Percentiles rank a stretch among this genome's conserved stretches.
These are phyloP conservation scores for Axea sp. DNA, from an alignment of 2,888 invertebrate genomes.

Conservation along the genomic window DNA sequence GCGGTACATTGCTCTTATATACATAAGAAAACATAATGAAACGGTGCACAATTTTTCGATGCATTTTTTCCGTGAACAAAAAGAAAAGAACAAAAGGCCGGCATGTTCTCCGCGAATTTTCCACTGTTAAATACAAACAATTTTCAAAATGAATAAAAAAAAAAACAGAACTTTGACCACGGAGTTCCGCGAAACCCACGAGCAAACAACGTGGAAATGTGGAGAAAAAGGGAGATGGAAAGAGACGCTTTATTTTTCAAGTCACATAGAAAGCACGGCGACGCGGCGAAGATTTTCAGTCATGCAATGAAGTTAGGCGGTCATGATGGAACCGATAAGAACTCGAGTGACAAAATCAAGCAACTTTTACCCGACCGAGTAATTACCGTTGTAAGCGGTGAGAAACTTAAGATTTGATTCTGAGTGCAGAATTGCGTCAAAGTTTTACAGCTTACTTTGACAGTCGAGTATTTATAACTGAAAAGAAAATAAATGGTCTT, in stretches of 20 bases:
- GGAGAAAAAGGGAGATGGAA: no score
- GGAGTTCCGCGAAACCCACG: neutral
- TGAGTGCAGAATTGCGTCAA: conserved; percentile 48
- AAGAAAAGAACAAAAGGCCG: neutral
- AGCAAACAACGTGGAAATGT: neutral
- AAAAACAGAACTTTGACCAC: conserved; percentile 14
- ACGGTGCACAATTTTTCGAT: conserved; percentile 28
- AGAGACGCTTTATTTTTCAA: conserved; percentile 12
- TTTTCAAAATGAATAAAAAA: conserved; percentile 11
- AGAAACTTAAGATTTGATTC: conserved; percentile 54
- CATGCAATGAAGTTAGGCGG: conserved; percentile 35
- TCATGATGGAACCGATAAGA: conserved; percentile 26
- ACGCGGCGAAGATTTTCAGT: conserved; percentile 7
- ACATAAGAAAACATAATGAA: conserved; percentile 55
- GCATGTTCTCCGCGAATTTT: conserved; percentile 10
- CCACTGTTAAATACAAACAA: conserved; percentile 20
- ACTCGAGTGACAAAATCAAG: conserved; percentile 43
- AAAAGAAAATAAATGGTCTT: conserved; percentile 37
- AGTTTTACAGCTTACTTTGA: conserved; percentile 56
- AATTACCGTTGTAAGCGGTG: conserved; percentile 50
- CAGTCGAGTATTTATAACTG: conserved; percentile 13
- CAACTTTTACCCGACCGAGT: conserved; percentile 46
- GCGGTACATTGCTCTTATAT: conserved; percentile 49
- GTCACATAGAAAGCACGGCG: neutral
- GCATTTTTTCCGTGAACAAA: neutral